Evolutionary conservation across 2,888 invertebrate species (phyloP), one percentile per base, ranked within the genome.

Genomic region (Xylocampa areola): DNA sequence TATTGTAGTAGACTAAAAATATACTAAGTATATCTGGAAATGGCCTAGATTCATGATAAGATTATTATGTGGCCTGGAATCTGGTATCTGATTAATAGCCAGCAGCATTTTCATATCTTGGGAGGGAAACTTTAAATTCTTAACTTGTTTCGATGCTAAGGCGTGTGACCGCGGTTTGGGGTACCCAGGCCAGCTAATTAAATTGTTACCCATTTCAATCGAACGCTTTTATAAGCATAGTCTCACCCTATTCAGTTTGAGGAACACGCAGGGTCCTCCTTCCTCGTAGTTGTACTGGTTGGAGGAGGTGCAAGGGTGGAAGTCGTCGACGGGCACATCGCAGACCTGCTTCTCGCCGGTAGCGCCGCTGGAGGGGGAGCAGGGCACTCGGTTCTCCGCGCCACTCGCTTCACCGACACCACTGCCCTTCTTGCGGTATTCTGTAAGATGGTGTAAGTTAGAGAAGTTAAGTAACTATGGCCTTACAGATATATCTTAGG

Each of bases 211-310:
- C n/a, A n/a, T n/a, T n/a, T n/a, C n/a, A n/a, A n/a, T n/a, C n/a
- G n/a, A n/a, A n/a, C n/a, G n/a, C n/a, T n/a, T n/a, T n/a, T n/a
- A n/a, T n/a, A n/a, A n/a, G n/a, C n/a, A 11, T 11, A 29, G 11
- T 14, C 33, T 19, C 11, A 98, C 98, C 96, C 97, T 98, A 91
- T 99, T 99, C 77, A 99, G 94, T 90, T 99, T 99, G 75, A 99
- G 95, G 94, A 99, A 97, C 86, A 99, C 97, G 90, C 99, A 99
- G 11, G 99, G 99, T 53, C 96, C 96, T 57, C 97, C 97, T 73
- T 95, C 95, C 71, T 96, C 96, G 91, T 97, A 99, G 84, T 98
- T 98, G 92, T 97, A 99, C 79, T 97, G 95, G 73, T 97, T 96
- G 25, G 95, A 95, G 55, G 95, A 94, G 60, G 96, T 96, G 92